A percentile compares a stretch with the other conserved stretches of the same genome.
Conservation (phyloP, 2,113 vertebrate species). For the Nannobrachium achirus region DNA sequence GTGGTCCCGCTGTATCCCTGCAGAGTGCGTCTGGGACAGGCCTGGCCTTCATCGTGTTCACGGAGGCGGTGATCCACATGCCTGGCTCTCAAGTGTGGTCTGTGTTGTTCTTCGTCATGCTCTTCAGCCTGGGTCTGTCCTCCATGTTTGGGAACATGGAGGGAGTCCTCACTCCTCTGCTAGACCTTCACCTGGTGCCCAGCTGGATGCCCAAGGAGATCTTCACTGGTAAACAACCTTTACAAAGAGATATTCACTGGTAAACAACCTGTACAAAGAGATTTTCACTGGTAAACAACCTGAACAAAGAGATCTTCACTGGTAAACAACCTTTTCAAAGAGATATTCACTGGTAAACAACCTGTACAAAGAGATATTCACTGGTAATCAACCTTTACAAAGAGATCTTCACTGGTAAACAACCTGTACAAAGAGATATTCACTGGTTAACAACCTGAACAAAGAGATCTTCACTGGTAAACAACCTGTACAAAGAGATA, state of each 20-base stretch:
- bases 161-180: slow-evolving; percentile 82
- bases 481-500: slow-evolving; percentile 84
- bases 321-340: not conserved
- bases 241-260: slow-evolving; percentile 86
- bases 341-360: too few relatives aligned
- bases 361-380: slow-evolving; percentile 84
- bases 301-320: not conserved
- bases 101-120: slow-evolving; percentile 87
- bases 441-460: slow-evolving; percentile 87
- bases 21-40: slow-evolving; percentile 87
- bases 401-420: slow-evolving; percentile 86
- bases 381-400: slow-evolving; percentile 90
- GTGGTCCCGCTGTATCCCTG: not conserved
- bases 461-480: slow-evolving; percentile 87
- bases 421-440: slow-evolving; percentile 84
- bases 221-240: slow-evolving; percentile 85
- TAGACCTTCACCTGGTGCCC: slow-evolving; percentile 78
- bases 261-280: slow-evolving; percentile 89
- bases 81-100: slow-evolving; percentile 86
- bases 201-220: slow-evolving; percentile 81
- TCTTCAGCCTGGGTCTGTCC: slow-evolving; percentile 86
- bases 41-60: slow-evolving; percentile 87
- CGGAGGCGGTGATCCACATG: slow-evolving; percentile 86
- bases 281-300: slow-evolving; percentile 84
- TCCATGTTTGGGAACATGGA: slow-evolving; percentile 91